These are phyloP conservation scores for Sebastes minor DNA, from an alignment of 2,797 vertebrate genomes.

Conservation along the genomic window DNA sequence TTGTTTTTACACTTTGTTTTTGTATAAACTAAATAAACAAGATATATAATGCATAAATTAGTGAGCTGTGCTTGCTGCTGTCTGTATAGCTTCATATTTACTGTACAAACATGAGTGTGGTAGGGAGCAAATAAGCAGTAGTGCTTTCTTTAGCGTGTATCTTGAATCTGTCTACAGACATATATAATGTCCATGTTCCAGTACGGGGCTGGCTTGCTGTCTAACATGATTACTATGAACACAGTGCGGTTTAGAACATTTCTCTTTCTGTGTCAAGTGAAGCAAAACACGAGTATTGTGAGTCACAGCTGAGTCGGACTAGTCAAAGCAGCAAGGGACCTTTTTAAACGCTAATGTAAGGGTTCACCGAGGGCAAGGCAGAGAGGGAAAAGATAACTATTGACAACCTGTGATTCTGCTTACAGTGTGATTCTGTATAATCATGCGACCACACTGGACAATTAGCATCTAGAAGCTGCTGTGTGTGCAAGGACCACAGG, in stretches of 20 bases:
- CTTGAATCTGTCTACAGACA: background rate
- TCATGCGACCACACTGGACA: conserved; percentile 49
- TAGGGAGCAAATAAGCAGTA: background rate
- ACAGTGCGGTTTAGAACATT: background rate
- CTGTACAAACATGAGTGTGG: background rate
- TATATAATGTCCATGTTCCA: conserved; percentile 21
- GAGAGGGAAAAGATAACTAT: conserved; percentile 19
- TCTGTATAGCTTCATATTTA: background rate
- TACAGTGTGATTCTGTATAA: conserved; percentile 45
- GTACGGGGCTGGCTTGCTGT: background rate
- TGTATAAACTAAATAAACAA: background rate
- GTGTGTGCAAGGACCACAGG: background rate
- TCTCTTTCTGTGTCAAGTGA: conserved; percentile 17
- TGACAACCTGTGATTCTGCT: conserved; percentile 64
- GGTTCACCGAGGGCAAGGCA: conserved; percentile 7
- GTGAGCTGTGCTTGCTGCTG: background rate
- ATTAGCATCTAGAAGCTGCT: conserved; percentile 40
- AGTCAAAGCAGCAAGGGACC: conserved; percentile 1
- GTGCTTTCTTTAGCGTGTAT: background rate
- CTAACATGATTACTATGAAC: conserved; percentile 38
- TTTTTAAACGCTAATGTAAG: conserved; percentile 40
- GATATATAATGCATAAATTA: background rate
- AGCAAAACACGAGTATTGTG: background rate
- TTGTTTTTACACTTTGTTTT: background rate
- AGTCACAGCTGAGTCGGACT: background rate